phyloP scores from a whole-genome alignment of 1,140 invertebrate genomes.

The Heliconius congener region DNA sequence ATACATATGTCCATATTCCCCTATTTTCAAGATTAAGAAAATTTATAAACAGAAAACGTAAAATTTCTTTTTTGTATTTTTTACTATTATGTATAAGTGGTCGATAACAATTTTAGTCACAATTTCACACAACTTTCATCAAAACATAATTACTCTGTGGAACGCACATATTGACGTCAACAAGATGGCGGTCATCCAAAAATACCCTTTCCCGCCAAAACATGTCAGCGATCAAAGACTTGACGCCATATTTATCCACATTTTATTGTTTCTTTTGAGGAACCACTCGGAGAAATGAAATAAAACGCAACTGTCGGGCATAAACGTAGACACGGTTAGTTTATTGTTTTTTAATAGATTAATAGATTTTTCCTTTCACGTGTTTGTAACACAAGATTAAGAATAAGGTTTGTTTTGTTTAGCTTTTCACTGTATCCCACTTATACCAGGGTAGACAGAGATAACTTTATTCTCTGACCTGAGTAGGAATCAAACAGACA shows the following conservation, averaged over 20 bases:
- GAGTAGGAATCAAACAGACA: no score
- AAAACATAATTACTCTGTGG: not conserved
- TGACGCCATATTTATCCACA: constrained; percentile 14
- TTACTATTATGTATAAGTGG: no score
- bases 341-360: not conserved
- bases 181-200: constrained; percentile 34
- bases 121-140: not conserved
- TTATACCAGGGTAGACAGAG: no score
- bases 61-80: no score
- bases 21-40: no score
- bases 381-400: not conserved
- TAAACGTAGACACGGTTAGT: not conserved
- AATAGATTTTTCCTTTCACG: not conserved
- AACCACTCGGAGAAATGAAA: not conserved
- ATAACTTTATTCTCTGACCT: no score
- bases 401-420: no score
- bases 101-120: not conserved
- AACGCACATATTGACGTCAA: constrained; percentile 26
- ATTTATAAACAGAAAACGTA: no score
- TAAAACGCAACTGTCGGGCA: not conserved
- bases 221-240: constrained; percentile 43
- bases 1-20: no score
- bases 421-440: no score
- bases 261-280: constrained; percentile 42
- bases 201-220: constrained; percentile 36